Base-by-base conservation (phyloP, 1,140 invertebrate species). In the Temnothorax longispinosus region DNA sequence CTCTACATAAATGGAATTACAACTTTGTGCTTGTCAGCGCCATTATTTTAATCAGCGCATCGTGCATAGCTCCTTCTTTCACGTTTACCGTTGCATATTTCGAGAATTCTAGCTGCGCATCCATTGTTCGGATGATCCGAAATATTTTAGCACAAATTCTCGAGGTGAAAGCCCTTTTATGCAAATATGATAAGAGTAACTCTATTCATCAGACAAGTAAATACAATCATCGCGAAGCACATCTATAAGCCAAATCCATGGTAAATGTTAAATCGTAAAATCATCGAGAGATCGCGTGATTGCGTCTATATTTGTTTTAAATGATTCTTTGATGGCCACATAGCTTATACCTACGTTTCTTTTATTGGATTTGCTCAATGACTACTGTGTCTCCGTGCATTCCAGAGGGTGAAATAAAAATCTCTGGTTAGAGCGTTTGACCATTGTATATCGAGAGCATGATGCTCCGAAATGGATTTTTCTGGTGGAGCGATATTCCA, bases 361-460 rank as follows among this genome's bases (percentile, higher is more conserved):
- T 81, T 50, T 21, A 82, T 60, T 82, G 13, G 0, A 35, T 74
- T 84, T 84, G 41, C 4, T 41, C n/a, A 32, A 32, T 47, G 5
- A 41, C 6, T 44, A 32, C 2, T 1, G 27, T 10, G 38, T 58
- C 6, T 7, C 11, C 6, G 13, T 2, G 13, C 8, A 27, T 75
- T 60, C 21, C 32, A 75, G 27, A 27, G 10, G 18, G 18, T 18
- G 6, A 81, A 81, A 84, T 74, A 8, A 60, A 84, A 75, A 84
- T 84, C 54, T 84, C 54, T 60, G n/a, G 8, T 15, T 74, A 74
- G 52, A 74, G 18, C 52, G 52, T 35, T 62, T 62, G 75, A 78
- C 58, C 18, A 56, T 67, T 41, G 27, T 74, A 32, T 35, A 74
- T 44, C 4, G 7, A 60, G 27, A 75, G n/a, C 27, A 47, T 11